Conservation (phyloP, 2,888 invertebrate species). For the Drepanosiphum platanoidis region DNA sequence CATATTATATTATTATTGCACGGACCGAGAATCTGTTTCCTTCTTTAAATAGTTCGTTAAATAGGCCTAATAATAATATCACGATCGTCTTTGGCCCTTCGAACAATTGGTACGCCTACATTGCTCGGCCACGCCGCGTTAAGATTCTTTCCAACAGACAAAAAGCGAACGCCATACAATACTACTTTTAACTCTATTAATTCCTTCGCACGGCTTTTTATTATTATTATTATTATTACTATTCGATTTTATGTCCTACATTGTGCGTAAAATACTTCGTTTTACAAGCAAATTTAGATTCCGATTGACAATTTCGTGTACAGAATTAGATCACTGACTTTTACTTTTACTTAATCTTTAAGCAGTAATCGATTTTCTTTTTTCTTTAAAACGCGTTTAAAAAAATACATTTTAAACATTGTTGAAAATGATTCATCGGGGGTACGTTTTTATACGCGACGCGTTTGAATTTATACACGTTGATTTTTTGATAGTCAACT, state of each 20-base stretch:
- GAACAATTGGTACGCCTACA: constrained; percentile 2
- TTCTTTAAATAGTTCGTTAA: constrained; percentile 3
- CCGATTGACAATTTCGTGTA: background rate
- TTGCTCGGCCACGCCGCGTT: constrained; percentile 30
- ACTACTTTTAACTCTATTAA: constrained; percentile 39
- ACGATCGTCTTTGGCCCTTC: background rate
- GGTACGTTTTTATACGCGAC: no score
- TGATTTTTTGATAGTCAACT: no score
- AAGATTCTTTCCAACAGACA: constrained; percentile 27
- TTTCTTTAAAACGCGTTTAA: no score
- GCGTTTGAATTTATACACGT: no score
- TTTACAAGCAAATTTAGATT: constrained; percentile 7
- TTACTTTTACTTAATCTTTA: no score
- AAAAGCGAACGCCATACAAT: background rate
- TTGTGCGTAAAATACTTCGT: background rate
- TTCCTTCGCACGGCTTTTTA: constrained; percentile 3
- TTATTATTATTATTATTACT: background rate
- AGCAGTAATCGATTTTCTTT: no score
- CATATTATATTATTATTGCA: background rate
- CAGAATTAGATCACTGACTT: no score
- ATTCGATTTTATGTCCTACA: constrained; percentile 14
- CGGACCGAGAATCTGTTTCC: background rate
- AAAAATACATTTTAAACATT: no score
- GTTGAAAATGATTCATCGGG: no score
- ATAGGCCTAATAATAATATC: constrained; percentile 44